A percentile compares a stretch with the other conserved stretches of the same genome.
Evolutionary conservation across 2,888 invertebrate genomes (phyloP).

Genomic region (Smittia sp.): DNA sequence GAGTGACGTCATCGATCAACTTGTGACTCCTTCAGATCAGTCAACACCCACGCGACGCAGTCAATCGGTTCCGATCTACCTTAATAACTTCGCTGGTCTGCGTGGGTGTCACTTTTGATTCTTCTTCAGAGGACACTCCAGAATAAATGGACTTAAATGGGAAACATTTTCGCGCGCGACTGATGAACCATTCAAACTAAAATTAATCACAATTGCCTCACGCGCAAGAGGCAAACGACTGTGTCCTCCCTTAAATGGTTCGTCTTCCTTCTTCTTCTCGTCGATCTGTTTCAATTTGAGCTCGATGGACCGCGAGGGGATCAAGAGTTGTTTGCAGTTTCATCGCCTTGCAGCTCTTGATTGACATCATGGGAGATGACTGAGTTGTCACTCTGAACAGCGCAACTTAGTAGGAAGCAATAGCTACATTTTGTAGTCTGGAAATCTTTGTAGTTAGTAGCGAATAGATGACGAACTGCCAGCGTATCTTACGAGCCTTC

Average conservation of each 20-base stretch:
- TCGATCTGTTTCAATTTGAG: too few species aligned
- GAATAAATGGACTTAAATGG: conserved; percentile 36
- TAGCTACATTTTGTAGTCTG: too few species aligned
- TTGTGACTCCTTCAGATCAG: conserved; percentile 17
- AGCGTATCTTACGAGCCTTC: too few species aligned
- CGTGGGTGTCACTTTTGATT: neutral
- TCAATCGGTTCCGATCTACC: conserved; percentile 2
- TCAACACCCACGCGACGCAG: conserved; percentile 6
- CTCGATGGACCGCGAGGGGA: too few species aligned
- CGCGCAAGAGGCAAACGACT: neutral
- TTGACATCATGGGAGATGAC: too few species aligned
- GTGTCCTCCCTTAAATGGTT: conserved; percentile 26
- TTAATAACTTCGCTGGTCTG: neutral
- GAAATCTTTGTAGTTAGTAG: too few species aligned
- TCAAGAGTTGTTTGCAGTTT: too few species aligned
- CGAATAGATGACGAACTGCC: too few species aligned
- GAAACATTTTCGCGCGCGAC: neutral
- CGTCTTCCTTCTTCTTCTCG: neutral
- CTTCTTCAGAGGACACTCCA: neutral
- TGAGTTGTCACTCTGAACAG: too few species aligned
- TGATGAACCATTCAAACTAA: conserved; percentile 16
- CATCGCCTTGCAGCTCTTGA: too few species aligned
- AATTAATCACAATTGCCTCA: conserved; percentile 28
- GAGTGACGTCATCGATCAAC: conserved; percentile 23
- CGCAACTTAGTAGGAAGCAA: too few species aligned